These are phyloP conservation scores for Dendrocopos noguchii DNA, from an alignment of 2,113 vertebrate species.

Conservation along the genomic window DNA sequence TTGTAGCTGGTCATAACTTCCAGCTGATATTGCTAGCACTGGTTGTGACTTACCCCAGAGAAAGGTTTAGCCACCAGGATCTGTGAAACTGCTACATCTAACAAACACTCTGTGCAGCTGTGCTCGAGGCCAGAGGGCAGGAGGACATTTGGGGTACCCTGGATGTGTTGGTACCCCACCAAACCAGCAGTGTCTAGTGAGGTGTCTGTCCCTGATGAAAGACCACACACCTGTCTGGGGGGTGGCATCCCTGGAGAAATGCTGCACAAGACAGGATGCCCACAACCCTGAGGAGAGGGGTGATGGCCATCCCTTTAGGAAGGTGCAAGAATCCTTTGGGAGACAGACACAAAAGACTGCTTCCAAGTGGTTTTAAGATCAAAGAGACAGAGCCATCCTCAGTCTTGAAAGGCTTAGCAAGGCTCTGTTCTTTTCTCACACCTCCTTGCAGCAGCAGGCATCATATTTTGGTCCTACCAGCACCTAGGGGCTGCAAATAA, in stretches of 20 bases:
- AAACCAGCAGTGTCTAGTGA: not conserved
- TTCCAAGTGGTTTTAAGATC: not conserved
- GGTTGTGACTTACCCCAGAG: not conserved
- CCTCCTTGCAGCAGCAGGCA: fast-evolving
- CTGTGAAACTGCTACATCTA: not conserved
- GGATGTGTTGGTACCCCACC: not conserved
- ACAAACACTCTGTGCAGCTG: not conserved
- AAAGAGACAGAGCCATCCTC: not conserved
- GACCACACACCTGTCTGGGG: fast-evolving
- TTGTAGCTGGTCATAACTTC: not conserved
- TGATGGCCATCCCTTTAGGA: not conserved
- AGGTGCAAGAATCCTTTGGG: not conserved
- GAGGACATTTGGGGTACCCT: not conserved
- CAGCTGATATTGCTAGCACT: not conserved
- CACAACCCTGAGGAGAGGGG: not conserved
- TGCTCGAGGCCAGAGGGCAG: not conserved
- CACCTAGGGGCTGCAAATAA: not conserved
- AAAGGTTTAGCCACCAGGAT: not conserved
- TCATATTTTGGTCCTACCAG: not conserved
- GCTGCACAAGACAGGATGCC: not conserved
- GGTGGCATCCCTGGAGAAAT: not conserved
- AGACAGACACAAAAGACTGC: not conserved
- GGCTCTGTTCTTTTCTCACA: not conserved
- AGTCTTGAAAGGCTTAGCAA: fast-evolving
- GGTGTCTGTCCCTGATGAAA: not conserved